Percentiles rank a stretch among this genome's conserved stretches.
These are phyloP conservation scores for Lycopodina hypogea DNA, from an alignment of 37 sponge, comb jelly and placozoan genomes.

Conservation along the genomic window DNA sequence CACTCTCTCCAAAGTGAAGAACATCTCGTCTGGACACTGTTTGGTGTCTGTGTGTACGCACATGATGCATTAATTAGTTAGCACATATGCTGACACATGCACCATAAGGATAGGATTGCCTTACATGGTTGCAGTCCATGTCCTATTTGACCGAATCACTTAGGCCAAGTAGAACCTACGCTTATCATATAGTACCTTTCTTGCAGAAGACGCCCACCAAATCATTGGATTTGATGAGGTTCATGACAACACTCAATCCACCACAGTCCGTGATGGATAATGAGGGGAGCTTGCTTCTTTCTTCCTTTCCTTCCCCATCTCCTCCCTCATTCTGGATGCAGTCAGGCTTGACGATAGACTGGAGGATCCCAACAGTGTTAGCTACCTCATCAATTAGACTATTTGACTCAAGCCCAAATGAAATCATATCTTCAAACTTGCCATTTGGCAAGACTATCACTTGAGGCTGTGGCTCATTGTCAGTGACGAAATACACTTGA, in stretches of 20 bases:
- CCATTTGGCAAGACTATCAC: conserved; percentile 6
- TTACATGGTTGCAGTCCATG: no score
- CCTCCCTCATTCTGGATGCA: not conserved
- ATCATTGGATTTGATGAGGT: not conserved
- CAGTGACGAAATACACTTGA: not conserved
- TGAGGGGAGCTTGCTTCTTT: not conserved
- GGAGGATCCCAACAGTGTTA: not conserved
- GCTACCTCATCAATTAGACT: not conserved
- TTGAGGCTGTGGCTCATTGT: conserved; percentile 4
- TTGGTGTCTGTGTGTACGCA: not conserved
- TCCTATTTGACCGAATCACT: not conserved
- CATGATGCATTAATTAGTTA: not conserved
- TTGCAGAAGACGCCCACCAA: not conserved
- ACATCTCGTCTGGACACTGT: not conserved
- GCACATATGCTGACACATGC: no score
- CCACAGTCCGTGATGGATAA: conserved; percentile 8
- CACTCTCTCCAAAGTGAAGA: not conserved
- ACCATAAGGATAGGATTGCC: no score
- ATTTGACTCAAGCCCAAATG: not conserved
- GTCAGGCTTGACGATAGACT: not conserved
- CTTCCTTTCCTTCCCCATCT: not conserved
- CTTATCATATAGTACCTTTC: not conserved
- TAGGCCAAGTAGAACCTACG: no score
- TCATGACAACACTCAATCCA: not conserved
- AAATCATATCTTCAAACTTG: not conserved